phyloP scores from a whole-genome alignment of 2,113 vertebrate species.

The Archocentrus centrarchus region DNA sequence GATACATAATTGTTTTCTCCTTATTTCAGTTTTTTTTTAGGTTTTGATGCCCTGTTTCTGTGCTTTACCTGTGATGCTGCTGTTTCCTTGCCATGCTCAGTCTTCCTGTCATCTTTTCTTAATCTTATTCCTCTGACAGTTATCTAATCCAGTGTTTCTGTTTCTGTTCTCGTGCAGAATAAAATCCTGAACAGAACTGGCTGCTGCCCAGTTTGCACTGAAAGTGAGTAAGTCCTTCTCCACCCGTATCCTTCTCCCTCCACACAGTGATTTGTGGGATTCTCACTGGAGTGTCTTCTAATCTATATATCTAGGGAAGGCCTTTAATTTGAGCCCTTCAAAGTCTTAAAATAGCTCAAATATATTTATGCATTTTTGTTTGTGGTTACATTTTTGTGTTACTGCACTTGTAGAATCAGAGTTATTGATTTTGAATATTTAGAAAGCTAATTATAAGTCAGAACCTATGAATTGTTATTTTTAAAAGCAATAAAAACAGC shows the following conservation, averaged over 20 bases:
- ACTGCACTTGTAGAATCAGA: not conserved
- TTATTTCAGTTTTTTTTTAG: not conserved
- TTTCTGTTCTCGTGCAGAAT: slow-evolving; percentile 84
- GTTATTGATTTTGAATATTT: not conserved
- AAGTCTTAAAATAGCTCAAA: not conserved
- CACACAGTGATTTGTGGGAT: slow-evolving; percentile 19
- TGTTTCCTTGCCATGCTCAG: not conserved
- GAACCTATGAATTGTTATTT: not conserved
- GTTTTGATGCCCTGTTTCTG: not conserved
- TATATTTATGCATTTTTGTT: not conserved
- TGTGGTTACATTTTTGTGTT: not conserved
- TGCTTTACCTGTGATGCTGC: not conserved
- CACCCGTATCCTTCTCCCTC: not conserved
- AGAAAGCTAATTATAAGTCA: not conserved
- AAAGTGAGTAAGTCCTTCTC: slow-evolving; percentile 92
- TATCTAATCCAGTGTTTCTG: slow-evolving; percentile 12
- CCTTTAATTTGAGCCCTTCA: not conserved
- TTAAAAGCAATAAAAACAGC: not conserved
- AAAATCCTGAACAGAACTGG: slow-evolving; percentile 99
- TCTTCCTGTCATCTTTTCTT: not conserved
- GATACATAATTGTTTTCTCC: not conserved
- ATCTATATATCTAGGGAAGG: not conserved
- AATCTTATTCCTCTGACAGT: not conserved
- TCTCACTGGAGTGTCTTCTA: slow-evolving; percentile 13
- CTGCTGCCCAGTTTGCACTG: slow-evolving; percentile 99